phyloP scores from a whole-genome alignment of 37 sponge, comb jelly and placozoan species.

The Amphimedon queenslandica region DNA sequence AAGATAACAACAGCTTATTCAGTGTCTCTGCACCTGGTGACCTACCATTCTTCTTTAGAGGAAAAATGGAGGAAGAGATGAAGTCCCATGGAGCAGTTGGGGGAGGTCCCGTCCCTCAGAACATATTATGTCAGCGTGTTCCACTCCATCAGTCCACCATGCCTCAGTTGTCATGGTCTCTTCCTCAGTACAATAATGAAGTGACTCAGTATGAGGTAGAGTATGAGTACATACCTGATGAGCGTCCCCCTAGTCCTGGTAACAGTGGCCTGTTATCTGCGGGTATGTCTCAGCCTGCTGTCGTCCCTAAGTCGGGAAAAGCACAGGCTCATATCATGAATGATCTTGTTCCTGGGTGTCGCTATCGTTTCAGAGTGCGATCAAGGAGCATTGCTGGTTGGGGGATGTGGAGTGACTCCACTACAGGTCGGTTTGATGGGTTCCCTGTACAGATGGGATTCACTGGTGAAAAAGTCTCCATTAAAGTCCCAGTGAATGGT shows the following conservation, averaged over 20 bases:
- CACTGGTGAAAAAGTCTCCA: constrained; percentile 32
- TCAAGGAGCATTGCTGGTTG: constrained; percentile 58
- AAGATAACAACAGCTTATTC: constrained; percentile 32
- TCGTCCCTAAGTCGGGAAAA: constrained; percentile 36
- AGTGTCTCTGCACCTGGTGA: constrained; percentile 29
- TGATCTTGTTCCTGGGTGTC: constrained; percentile 42
- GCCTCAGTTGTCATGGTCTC: constrained; percentile 45
- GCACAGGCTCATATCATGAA: constrained; percentile 23
- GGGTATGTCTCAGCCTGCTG: not conserved
- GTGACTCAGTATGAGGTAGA: constrained; percentile 44
- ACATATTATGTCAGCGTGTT: constrained; percentile 16
- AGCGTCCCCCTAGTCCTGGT: not conserved
- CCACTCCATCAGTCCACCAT: constrained; percentile 15
- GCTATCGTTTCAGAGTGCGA: constrained; percentile 56
- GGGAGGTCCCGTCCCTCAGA: constrained; percentile 54
- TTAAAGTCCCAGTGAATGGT: constrained; percentile 42
- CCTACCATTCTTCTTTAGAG: constrained; percentile 39
- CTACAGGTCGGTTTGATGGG: constrained; percentile 20
- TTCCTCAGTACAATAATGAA: constrained; percentile 2
- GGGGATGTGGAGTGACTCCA: constrained; percentile 71
- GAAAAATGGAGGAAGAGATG: constrained; percentile 13
- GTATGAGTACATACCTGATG: constrained; percentile 40
- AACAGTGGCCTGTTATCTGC: not conserved
- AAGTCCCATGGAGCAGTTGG: constrained; percentile 56
- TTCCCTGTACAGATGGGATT: constrained; percentile 45